Evolutionary conservation across 1,140 invertebrate species (phyloP).

Genomic region (Vanessa atalanta): DNA sequence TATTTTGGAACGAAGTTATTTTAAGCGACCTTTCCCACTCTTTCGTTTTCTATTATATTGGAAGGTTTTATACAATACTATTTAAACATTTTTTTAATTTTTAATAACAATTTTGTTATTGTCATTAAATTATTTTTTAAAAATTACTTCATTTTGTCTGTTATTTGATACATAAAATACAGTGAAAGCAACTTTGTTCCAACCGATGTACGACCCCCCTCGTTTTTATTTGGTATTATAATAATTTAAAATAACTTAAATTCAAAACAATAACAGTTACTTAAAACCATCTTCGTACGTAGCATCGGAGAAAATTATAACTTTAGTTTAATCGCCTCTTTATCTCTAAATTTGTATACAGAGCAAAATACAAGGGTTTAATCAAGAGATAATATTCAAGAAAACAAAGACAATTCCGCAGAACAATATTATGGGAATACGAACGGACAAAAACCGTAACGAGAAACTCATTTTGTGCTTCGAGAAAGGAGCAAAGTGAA

Average conservation of each 20-base stretch:
- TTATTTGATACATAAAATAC: too few species aligned
- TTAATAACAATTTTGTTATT: too few species aligned
- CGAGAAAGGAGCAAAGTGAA: constrained; percentile 43
- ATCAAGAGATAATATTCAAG: constrained; percentile 32
- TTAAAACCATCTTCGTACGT: neutral
- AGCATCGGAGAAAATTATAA: constrained; percentile 13
- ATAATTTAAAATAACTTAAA: neutral
- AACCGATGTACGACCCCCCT: too few species aligned
- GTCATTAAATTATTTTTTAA: too few species aligned
- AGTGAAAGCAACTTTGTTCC: too few species aligned
- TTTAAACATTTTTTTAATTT: too few species aligned
- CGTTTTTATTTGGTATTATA: too few species aligned
- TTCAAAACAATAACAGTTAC: neutral
- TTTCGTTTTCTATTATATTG: too few species aligned
- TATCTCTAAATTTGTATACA: constrained; percentile 2
- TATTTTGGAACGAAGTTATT: too few species aligned
- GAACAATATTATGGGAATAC: constrained; percentile 31
- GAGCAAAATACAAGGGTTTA: constrained; percentile 35
- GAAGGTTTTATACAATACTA: too few species aligned
- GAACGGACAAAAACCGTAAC: constrained; percentile 37
- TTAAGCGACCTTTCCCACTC: too few species aligned
- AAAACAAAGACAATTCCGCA: constrained; percentile 33
- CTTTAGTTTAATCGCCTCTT: constrained; percentile 9
- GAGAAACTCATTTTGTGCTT: constrained; percentile 47
- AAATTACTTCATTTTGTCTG: too few species aligned